Evolutionary conservation across 2,797 vertebrate genomes (phyloP), one percentile per base, ranked within the genome.

Genomic region (Notolepis coatsorum): DNA sequence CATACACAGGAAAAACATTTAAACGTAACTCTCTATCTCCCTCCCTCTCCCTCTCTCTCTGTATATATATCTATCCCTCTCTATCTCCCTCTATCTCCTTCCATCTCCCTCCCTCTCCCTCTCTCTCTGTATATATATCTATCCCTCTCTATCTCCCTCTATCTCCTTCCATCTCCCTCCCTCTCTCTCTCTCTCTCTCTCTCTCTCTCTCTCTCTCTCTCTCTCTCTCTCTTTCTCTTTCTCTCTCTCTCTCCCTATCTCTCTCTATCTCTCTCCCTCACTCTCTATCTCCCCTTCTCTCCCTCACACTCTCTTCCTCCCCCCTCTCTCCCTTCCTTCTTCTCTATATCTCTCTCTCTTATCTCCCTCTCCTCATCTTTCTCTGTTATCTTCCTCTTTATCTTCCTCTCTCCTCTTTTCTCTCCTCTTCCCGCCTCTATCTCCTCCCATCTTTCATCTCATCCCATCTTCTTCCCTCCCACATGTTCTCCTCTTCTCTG

Each of bases 361-460:
- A 58, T 52, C 7, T n/a, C 24, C 61, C n/a, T 20, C 12, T 48
- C 53, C 67, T 13, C 46, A 47, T 55, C 57, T 21, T 59, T n/a
- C n/a, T 69, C 33, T 51, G 10, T 51, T 10, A 1, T 4, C 17
- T 51, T 28, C 30, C 35, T 15, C 53, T 20, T 1, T 41, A n/a
- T 54, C 13, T 42, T 37, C 5, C n/a, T n/a, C 49, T 55, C 57
- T 21, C 39, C 39, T 49, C 1, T 59, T n/a, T n/a, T 69, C 33
- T 51, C 13, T 51, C 17, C 2, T 4, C 17, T 51, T 28, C 30
- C 35, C 4, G 15, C 12, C 53, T 20, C 1, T 41, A n/a, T 54
- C 13, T 42, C 52, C 5, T 7, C 4, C 25, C 23, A 9, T 31
- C 12, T 10, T 5, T 5, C 35, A 7, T 31, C 2, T 20, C 25